Percentiles rank a stretch among this genome's conserved stretches.
These are phyloP conservation scores for Threskiornis aethiopicus DNA, from an alignment of 2,797 vertebrate species.

Conservation along the genomic window DNA sequence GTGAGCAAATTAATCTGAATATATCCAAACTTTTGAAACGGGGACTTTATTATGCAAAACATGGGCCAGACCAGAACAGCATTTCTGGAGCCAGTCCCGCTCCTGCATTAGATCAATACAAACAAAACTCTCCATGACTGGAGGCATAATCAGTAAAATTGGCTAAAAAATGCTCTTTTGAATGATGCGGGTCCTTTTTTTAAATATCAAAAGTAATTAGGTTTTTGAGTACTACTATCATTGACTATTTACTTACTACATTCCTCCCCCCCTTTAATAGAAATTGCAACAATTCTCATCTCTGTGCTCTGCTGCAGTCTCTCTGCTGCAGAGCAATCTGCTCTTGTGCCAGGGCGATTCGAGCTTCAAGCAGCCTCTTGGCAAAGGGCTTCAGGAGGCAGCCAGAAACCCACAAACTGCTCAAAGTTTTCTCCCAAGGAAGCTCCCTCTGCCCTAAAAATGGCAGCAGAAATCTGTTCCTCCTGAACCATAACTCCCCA, in stretches of 20 bases:
- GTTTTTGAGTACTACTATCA: neutral
- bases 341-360: neutral
- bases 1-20: neutral
- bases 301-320: neutral
- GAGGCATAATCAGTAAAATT: neutral
- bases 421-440: neutral
- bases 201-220: slow-evolving; percentile 11
- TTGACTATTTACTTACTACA: neutral
- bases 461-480: neutral
- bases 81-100: neutral
- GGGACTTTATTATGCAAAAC: neutral
- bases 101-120: neutral
- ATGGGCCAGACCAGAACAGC: neutral
- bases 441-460: neutral
- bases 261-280: rapidly evolving
- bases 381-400: neutral
- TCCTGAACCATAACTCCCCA: neutral
- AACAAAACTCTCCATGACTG: slow-evolving; percentile 9
- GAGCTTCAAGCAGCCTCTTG: neutral
- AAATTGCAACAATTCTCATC: neutral
- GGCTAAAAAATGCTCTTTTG: neutral
- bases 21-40: neutral
- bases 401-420: neutral
- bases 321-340: neutral
- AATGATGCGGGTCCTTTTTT: neutral